Conservation (phyloP, 92 coral and sea anemone species). For the Muricea muricata region DNA sequence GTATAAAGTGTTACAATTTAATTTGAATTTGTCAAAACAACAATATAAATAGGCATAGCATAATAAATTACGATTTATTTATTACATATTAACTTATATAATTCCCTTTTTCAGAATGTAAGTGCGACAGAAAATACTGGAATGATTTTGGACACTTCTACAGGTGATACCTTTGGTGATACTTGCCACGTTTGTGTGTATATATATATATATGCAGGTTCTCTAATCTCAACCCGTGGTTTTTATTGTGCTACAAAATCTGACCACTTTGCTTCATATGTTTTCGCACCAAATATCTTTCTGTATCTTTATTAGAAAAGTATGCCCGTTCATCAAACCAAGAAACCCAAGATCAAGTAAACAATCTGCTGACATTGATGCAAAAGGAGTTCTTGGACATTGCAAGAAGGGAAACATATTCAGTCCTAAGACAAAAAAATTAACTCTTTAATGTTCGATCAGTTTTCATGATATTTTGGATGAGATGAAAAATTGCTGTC, state of each 20-base stretch:
- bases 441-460: not conserved
- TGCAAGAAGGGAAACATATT: not conserved
- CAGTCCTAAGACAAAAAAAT: not conserved
- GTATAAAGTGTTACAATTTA: too few relatives aligned
- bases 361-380: not conserved
- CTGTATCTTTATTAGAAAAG: not conserved
- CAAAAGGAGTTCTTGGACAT: not conserved
- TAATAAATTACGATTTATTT: not conserved
- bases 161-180: not conserved
- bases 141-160: not conserved
- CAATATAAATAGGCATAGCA: too few relatives aligned
- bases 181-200: not conserved
- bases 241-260: too few relatives aligned
- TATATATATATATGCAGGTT: not conserved
- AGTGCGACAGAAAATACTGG: not conserved
- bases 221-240: not conserved
- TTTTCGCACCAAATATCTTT: not conserved
- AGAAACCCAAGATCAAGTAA: not conserved
- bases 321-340: not conserved
- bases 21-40: too few relatives aligned
- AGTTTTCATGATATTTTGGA: not conserved
- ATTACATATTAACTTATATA: not conserved
- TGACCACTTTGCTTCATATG: not conserved
- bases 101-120: not conserved
- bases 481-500: not conserved